Base-by-base conservation (phyloP, 2,113 vertebrate species). In the Brachyistius frenatus region DNA sequence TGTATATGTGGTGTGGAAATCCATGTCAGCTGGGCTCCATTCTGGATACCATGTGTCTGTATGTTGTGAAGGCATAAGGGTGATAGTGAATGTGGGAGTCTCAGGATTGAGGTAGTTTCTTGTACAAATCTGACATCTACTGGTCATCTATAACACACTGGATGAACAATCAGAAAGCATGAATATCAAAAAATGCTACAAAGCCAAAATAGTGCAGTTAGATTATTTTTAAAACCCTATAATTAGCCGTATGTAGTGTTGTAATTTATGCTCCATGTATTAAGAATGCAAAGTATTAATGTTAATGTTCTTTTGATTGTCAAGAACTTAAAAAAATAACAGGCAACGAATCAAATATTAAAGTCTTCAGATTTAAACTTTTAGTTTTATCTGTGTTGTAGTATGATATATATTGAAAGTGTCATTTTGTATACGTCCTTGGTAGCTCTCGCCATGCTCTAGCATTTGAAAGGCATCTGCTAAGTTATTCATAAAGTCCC, bases 401-500 rank as follows among this genome's bases (percentile, higher is more conserved):
- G 8, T 2, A 3, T 47, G 8, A 57, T 55, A 15, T 39, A 41
- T 52, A 57, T 44, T 61, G 65, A 60, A 72, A 68, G 8, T 73
- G 71, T 82, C 76, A 67, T 63, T 69, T 47, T 67, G 72, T 67
- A 46, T 80, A 54, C 37, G 67, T 82, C 72, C 41, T 54, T 39
- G 74, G 66, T 78, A 75, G 66, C 75, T 52, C 80, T 78, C 81
- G 58, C 68, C 23, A 23, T 64, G 68, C 83, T 78, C 66, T 11
- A 71, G 65, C 94, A 92, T 95, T 94, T 93, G 91, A 95, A 94
- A 94, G 93, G 95, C 94, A 94, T 93, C 96, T 96, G 94, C 95
- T 97, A 95, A 96, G 95, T 97, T 97, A 97, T 99, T 99, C 97
- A 97, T 97, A 96, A 95, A 96, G 93, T 92, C 93, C 96, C 96